These are phyloP conservation scores for Emydura subglobosa DNA, from an alignment of 2,113 vertebrate species.

Conservation along the genomic window DNA sequence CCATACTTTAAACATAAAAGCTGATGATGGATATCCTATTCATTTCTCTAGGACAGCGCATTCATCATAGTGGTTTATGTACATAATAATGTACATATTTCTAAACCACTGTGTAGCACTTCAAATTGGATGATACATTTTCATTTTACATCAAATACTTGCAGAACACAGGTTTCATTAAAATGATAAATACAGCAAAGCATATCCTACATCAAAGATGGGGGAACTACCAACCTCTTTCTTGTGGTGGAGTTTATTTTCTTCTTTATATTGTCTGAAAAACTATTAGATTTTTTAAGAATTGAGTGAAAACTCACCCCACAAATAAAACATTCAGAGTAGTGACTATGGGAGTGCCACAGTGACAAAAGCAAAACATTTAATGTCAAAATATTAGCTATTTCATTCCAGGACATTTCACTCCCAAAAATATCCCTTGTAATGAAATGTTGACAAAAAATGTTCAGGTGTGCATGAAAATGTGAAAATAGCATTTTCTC, in stretches of 20 bases:
- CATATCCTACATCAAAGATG: fast-evolving
- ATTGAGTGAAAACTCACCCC: neutral
- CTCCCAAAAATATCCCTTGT: neutral
- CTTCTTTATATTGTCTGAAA: fast-evolving
- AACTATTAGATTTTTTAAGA: neutral
- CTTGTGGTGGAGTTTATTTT: neutral
- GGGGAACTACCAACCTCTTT: fast-evolving
- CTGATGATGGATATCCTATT: neutral
- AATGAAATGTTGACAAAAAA: neutral
- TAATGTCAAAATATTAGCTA: neutral
- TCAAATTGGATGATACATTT: slow-evolving; percentile 42
- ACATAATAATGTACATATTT: neutral
- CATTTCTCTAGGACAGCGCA: neutral
- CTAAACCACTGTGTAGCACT: neutral
- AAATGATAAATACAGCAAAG: slow-evolving; percentile 2
- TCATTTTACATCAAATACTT: slow-evolving; percentile 23
- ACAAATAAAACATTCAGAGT: neutral
- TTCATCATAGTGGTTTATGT: slow-evolving; percentile 44
- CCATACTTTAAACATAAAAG: fast-evolving
- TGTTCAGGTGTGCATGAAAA: neutral
- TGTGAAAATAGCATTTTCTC: neutral
- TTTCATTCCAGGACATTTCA: neutral
- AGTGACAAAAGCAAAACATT: neutral
- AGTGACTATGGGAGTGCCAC: fast-evolving
- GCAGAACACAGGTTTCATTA: neutral